These are phyloP conservation scores for Glomeris marginata DNA, from an alignment of 2,888 invertebrate species.

Conservation along the genomic window DNA sequence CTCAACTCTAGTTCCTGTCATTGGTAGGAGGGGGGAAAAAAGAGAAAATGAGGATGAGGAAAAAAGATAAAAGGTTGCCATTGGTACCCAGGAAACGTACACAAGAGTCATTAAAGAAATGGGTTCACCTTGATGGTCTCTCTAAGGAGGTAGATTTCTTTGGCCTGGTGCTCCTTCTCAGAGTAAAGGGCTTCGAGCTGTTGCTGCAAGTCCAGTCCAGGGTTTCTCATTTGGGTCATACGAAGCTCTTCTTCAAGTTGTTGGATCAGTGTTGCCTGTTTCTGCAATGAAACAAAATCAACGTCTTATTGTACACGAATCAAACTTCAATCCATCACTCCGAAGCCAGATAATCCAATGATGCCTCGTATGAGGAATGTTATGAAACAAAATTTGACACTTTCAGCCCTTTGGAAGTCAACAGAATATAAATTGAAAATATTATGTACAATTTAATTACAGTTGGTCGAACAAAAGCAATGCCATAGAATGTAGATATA, in stretches of 20 bases:
- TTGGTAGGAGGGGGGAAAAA: conserved; percentile 12
- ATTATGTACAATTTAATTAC: too few relatives aligned
- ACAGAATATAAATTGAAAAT: too few relatives aligned
- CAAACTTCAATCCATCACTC: neutral
- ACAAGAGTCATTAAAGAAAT: neutral
- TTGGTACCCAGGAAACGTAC: neutral
- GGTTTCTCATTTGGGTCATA: conserved; percentile 63
- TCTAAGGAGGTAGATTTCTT: conserved; percentile 79
- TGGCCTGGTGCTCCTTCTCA: conserved; percentile 84
- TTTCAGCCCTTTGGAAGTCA: too few relatives aligned
- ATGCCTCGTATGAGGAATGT: neutral
- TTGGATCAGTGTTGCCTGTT: conserved; percentile 88
- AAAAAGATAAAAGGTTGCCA: neutral
- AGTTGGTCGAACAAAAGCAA: too few relatives aligned
- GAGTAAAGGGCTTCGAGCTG: conserved; percentile 82
- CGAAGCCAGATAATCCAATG: neutral
- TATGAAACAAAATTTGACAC: neutral
- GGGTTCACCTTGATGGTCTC: conserved; percentile 71
- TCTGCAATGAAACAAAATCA: conserved; percentile 43
- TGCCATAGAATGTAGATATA: too few relatives aligned
- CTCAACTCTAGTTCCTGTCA: conserved; percentile 80
- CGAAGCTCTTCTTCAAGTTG: conserved; percentile 85
- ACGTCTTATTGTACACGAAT: conserved; percentile 1
- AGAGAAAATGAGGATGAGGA: neutral
- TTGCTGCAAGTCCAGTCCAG: conserved; percentile 78